phyloP scores from a whole-genome alignment of 2,888 invertebrate genomes.

The Lampropteryx suffumata region DNA sequence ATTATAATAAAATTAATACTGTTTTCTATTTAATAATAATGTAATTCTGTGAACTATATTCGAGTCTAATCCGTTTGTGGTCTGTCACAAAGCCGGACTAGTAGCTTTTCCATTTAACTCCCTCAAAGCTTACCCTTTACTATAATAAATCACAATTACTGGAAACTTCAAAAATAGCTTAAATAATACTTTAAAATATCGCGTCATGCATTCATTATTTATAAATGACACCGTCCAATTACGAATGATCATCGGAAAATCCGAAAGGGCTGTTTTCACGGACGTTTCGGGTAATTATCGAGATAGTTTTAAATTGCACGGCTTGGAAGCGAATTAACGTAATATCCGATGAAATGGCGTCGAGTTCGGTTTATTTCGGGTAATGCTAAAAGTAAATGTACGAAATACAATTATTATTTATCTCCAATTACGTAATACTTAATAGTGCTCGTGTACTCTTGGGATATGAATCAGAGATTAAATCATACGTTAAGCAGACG shows the following conservation, averaged over 20 bases:
- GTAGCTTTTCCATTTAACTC: no score
- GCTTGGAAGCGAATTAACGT: conserved; percentile 14
- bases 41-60: no score
- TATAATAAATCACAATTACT: neutral
- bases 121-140: no score
- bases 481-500: no score
- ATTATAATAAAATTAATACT: no score
- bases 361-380: neutral
- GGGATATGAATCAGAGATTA: no score
- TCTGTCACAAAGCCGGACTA: no score
- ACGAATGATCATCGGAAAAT: conserved; percentile 17
- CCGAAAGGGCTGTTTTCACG: conserved; percentile 18
- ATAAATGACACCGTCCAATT: conserved; percentile 25
- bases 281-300: conserved; percentile 20
- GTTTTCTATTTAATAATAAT: no score
- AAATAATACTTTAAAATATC: conserved; percentile 3
- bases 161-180: neutral
- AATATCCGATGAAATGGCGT: conserved; percentile 10
- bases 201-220: conserved; percentile 16
- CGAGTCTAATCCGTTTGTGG: no score
- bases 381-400: neutral
- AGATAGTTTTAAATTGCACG: conserved; percentile 20
- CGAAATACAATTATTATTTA: neutral
- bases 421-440: no score
- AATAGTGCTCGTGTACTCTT: no score